A percentile compares a stretch with the other conserved stretches of the same genome.
phyloP scores from a whole-genome alignment of 2,797 vertebrate genomes.

The Acanthis flammea region DNA sequence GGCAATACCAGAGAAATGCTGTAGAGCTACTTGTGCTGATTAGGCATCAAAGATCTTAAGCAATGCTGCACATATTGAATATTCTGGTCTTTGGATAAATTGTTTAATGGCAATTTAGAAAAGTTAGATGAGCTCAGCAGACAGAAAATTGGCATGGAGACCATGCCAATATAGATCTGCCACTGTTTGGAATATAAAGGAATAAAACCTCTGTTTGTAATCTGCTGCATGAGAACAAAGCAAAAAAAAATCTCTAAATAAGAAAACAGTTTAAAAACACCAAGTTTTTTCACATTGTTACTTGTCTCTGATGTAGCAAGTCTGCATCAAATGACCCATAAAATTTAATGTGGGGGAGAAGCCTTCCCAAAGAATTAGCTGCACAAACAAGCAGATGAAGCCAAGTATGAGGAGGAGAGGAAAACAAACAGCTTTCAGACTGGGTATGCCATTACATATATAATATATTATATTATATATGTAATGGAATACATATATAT shows the following conservation, averaged over 20 bases:
- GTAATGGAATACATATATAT: too few relatives aligned
- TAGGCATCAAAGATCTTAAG: conserved; percentile 21
- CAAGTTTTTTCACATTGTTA: neutral
- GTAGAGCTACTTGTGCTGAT: conserved; percentile 22
- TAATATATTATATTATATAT: too few relatives aligned
- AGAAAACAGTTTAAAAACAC: neutral
- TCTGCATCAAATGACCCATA: neutral
- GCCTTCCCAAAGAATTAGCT: neutral
- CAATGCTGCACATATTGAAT: neutral
- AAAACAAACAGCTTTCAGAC: neutral
- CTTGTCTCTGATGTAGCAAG: neutral
- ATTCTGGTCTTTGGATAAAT: neutral
- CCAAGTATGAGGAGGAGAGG: neutral
- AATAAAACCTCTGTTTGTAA: neutral
- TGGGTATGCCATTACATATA: neutral
- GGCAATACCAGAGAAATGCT: neutral
- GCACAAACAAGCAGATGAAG: neutral
- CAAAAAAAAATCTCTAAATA: neutral
- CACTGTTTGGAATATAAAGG: neutral
- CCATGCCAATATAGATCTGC: neutral
- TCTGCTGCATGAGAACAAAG: neutral
- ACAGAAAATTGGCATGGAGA: neutral
- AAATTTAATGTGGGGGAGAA: neutral
- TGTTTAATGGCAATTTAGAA: conserved; percentile 17
- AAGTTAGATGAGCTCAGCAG: neutral